A percentile compares a stretch with the other conserved stretches of the same genome.
Conservation (phyloP, 2,113 vertebrate genomes). For the Bufo gargarizans region DNA sequence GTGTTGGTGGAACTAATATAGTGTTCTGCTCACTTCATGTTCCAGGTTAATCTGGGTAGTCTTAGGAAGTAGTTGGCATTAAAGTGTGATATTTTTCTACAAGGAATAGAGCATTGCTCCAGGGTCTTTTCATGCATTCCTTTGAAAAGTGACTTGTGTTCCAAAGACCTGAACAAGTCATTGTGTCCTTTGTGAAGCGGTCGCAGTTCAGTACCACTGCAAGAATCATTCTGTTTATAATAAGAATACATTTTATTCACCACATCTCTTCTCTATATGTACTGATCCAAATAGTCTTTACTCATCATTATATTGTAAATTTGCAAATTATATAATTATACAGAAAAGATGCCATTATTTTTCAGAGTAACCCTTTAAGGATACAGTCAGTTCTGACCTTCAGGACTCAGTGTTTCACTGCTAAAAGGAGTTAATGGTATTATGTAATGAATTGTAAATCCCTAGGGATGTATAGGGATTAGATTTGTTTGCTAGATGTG, state of each 20-base stretch:
- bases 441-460: no score
- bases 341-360: not conserved
- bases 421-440: no score
- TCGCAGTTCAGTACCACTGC: not conserved
- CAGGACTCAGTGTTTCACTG: no score
- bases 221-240: not conserved
- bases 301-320: not conserved
- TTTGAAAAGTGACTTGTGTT: not conserved
- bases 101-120: conserved; percentile 15
- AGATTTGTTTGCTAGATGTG: no score
- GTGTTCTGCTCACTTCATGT: conserved; percentile 34
- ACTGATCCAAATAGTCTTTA: not conserved
- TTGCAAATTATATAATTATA: not conserved
- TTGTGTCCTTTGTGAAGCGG: not conserved
- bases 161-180: conserved; percentile 19
- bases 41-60: conserved; percentile 42
- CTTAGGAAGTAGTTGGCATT: conserved; percentile 25
- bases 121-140: conserved; percentile 26
- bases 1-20: conserved; percentile 42
- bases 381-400: no score
- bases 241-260: not conserved
- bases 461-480: no score
- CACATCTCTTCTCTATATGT: not conserved
- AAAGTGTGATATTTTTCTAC: conserved; percentile 38
- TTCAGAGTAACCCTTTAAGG: no score